Evolutionary conservation across 1,140 invertebrate genomes (phyloP), one percentile per base, ranked within the genome.

Genomic region (Zaprionus taronus): DNA sequence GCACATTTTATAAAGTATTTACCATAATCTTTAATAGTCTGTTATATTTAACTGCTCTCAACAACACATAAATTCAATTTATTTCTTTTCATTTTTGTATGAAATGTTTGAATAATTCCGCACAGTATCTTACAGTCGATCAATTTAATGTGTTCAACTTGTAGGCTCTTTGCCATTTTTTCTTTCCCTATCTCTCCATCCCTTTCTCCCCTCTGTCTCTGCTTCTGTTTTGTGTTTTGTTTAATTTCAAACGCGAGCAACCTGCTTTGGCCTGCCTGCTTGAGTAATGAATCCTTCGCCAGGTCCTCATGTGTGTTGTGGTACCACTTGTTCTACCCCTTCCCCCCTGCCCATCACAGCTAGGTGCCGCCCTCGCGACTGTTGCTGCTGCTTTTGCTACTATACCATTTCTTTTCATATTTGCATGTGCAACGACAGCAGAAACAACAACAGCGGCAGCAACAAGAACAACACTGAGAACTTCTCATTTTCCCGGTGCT

Each of bases 381-480:
- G 44, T 68, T 44, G 26, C 57, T 63, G 55, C 73, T 73, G 41
- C 31, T 34, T 9, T 47, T 61, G 53, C 70, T 63, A 70, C 74
- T 82, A 77, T 83, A 75, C 65, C 80, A 60, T 82, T 89, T 89
- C 85, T 85, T 89, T 83, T 79, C 77, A 85, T 68, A 75, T 65
- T 79, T 70, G 76, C 72, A 65, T 51, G 55, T 66, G 64, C 70
- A 71, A 58, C 47, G 38, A 26, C 70, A 69, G 41, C 51, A 73
- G 63, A 28, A 63, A 64, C 56, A 69, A 64, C 56, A 68, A 69
- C 34, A 73, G 51, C 63, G 65, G 38, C 34, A 64, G 65, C 51
- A 70, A 69, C 49, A 67, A 77, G 22, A 47, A 47, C n/a, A 47
- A 47, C 41, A 47, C 15, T 7, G n/a, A 51, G 17, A 51, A 74